Base-by-base conservation (phyloP, 2,888 invertebrate species). In the Athrips mouffetella region DNA sequence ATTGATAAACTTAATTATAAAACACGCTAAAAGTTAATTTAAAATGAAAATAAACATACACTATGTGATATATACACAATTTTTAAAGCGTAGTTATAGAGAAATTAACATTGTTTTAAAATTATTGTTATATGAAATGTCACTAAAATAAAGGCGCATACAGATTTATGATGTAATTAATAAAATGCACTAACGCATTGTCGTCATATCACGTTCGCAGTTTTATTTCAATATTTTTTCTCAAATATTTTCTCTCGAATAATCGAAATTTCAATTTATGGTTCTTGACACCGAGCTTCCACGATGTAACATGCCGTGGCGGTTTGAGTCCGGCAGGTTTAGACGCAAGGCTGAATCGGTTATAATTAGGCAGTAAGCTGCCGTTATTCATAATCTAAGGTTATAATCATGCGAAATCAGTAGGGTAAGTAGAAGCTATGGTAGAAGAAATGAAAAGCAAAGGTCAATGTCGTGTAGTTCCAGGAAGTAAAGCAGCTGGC, bases 41-140 rank as follows among this genome's bases (percentile, higher is more conserved):
- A 29, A 62, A 60, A 65, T 70, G 60, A 60, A 59, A 70, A 67
- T 61, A 60, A 67, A 73, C 71, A 76, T 77, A 78, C 70, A 73
- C 71, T 74, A 82, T 86, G 85, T 86, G 85, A 86, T 87, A 86
- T 37, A 45, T 85, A 87, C 82, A 86, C 84, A 82, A 76, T 81
- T 85, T 85, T 77, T 81, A 71, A 79, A 73, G 67, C 60, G 78
- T 86, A 87, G 84, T 61, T 71, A 70, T 79, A 79, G 73, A 63
- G 31, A 62, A 70, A 65, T 59, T 67, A 69, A 51, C 62, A 74
- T 76, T 74, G 76, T 80, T 80, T 82, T 76, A 48, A 77, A 70
- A 65, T 73, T 68, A 76, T 79, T 82, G 78, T 80, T 82, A 80
- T 76, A 75, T 62, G 65, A 67, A 67, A 11, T 73, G 71, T 77